Evolutionary conservation across 2,797 vertebrate genomes (phyloP), one percentile per base, ranked within the genome.

Genomic region (Pseudocheirus occidentalis): DNA sequence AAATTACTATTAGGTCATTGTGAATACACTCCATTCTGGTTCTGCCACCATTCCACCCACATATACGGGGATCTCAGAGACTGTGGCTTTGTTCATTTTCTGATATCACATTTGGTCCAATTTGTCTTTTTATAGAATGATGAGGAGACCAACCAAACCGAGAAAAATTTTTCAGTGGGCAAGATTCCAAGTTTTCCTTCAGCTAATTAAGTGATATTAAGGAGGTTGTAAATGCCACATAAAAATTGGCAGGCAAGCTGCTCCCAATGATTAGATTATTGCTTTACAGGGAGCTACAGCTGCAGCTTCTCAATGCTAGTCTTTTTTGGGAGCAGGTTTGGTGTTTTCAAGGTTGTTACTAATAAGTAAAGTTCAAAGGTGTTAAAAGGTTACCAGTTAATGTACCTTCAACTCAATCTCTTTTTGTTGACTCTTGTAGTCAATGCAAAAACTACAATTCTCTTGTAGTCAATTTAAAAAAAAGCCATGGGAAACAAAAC

Each of bases 181-280:
- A 96, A 73, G 95, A 91, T 53, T 98, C 98, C 98, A 98, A 97
- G 92, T 90, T 53, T 97, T 96, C 95, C 95, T 98, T 97, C 98
- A 97, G 97, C 98, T 98, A 97, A 98, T 98, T 97, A 97, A 98
- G 96, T 97, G 98, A 94, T 96, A 98, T 96, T 94, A 98, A 96
- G 95, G 97, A 98, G 97, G 96, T 93, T 97, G 96, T 97, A 98
- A 98, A 98, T 94, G 96, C 97, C 98, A 98, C 2, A 0, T 93
- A 96, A 90, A 97, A 98, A 96, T 40, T 97, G 98, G 97, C 98
- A 98, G 97, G 97, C 93, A 93, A 97, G 97, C 90, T 90, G 97
- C 96, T 97, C 95, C 97, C 96, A 94, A 95, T 87, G 96, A 97
- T 62, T 91, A 98, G 95, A 95, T 54, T 93, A 96, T 46, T 66